phyloP scores from a whole-genome alignment of 1,140 invertebrate genomes.

The Periplaneta americana region DNA sequence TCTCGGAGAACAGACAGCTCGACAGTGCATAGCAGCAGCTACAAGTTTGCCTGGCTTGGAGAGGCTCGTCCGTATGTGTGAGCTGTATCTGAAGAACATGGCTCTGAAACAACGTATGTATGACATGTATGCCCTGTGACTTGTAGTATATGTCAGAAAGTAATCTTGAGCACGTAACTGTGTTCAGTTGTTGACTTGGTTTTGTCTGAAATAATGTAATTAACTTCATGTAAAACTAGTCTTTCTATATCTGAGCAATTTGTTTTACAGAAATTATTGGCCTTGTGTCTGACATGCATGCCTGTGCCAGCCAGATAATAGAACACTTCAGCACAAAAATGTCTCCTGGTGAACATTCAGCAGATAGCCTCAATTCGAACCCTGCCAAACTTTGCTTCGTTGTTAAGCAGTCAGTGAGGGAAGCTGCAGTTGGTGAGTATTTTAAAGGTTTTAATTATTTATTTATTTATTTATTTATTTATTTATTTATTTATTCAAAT shows the following conservation, averaged over 20 bases:
- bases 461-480: too few species aligned
- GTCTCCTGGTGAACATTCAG: constrained; percentile 14
- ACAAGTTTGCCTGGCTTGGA: constrained; percentile 43
- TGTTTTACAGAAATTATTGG: constrained; percentile 53
- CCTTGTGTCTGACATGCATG: constrained; percentile 54
- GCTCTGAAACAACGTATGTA: constrained; percentile 56
- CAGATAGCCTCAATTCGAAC: constrained; percentile 29
- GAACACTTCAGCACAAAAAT: constrained; percentile 42
- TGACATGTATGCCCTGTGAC: not conserved
- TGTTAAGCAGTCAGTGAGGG: constrained; percentile 51
- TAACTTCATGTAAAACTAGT: too few species aligned
- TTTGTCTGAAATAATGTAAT: too few species aligned
- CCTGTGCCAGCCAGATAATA: constrained; percentile 49
- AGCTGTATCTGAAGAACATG: constrained; percentile 53
- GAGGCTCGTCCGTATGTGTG: constrained; percentile 48
- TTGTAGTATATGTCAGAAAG: too few species aligned
- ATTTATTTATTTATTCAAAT: too few species aligned
- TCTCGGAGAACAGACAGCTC: constrained; percentile 48
- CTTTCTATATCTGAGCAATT: too few species aligned
- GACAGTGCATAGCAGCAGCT: constrained; percentile 45
- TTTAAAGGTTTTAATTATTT: not conserved
- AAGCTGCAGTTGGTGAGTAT: constrained; percentile 47
- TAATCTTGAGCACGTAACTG: too few species aligned
- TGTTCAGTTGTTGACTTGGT: too few species aligned
- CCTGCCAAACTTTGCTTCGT: constrained; percentile 52